phyloP scores from a whole-genome alignment of 2,797 vertebrate genomes.

The Myotis vivesi region DNA sequence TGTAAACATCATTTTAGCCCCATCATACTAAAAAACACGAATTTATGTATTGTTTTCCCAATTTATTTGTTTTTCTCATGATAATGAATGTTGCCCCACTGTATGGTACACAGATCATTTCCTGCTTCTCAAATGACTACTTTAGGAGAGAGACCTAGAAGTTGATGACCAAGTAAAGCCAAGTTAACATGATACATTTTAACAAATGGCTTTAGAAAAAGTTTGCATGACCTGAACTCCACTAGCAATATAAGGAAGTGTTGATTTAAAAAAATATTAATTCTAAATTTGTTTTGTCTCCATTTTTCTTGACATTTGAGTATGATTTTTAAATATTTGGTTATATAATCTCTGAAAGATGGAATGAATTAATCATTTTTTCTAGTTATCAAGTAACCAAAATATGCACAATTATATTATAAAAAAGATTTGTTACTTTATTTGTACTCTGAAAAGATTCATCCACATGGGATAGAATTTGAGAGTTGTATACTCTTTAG shows the following conservation, averaged over 20 bases:
- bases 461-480: background rate
- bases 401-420: background rate
- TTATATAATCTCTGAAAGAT: background rate
- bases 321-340: background rate
- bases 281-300: conserved; percentile 14
- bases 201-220: conserved; percentile 22
- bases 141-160: background rate
- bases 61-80: background rate
- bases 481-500: conserved; percentile 3
- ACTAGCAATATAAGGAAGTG: background rate
- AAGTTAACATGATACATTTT: background rate
- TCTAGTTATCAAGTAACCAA: background rate
- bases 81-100: background rate
- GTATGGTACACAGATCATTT: background rate
- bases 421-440: background rate
- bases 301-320: background rate
- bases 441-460: background rate
- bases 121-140: background rate
- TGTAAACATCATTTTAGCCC: background rate
- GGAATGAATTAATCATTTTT: conserved; percentile 26
- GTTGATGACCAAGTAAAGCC: background rate
- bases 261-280: conserved; percentile 8
- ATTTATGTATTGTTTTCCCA: background rate
- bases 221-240: background rate
- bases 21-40: background rate